Percentiles rank a stretch among this genome's conserved stretches.
These are phyloP conservation scores for Cottus gobio DNA, from an alignment of 2,113 vertebrate species.

Conservation along the genomic window DNA sequence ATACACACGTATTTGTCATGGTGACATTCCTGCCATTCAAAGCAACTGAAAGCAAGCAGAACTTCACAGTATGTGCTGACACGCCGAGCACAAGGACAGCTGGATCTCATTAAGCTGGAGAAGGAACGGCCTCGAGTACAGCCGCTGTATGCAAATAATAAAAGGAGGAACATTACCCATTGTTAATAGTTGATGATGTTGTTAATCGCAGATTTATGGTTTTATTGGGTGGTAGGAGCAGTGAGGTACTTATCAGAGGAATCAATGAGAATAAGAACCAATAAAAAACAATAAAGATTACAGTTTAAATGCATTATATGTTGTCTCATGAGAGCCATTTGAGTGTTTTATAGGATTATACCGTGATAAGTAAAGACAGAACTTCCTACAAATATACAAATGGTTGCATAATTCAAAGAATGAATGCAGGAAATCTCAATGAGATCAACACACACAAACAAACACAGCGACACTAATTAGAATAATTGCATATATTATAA, in stretches of 20 bases:
- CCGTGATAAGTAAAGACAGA: neutral
- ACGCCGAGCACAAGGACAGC: conserved; percentile 19
- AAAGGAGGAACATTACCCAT: neutral
- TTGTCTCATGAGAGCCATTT: neutral
- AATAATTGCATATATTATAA: conserved; percentile 9
- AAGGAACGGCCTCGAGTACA: neutral
- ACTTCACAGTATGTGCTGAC: conserved; percentile 17
- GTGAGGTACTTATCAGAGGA: neutral
- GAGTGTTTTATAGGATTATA: neutral
- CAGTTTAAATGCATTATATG: neutral
- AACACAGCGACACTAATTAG: neutral
- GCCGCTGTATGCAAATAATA: neutral
- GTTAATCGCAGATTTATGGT: conserved; percentile 29
- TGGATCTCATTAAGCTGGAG: neutral
- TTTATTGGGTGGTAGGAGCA: conserved; percentile 11
- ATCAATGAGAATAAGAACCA: neutral
- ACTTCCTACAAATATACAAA: neutral
- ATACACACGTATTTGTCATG: conserved; percentile 1
- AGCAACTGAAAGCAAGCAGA: conserved; percentile 4
- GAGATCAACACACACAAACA: neutral
- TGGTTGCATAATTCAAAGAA: neutral
- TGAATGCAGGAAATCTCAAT: neutral
- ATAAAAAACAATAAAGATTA: neutral
- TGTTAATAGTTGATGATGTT: conserved; percentile 14
- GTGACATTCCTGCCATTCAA: conserved; percentile 35